Evolutionary conservation across 2,113 vertebrate species (phyloP).

Genomic region (Dunckerocampus dactyliophorus): DNA sequence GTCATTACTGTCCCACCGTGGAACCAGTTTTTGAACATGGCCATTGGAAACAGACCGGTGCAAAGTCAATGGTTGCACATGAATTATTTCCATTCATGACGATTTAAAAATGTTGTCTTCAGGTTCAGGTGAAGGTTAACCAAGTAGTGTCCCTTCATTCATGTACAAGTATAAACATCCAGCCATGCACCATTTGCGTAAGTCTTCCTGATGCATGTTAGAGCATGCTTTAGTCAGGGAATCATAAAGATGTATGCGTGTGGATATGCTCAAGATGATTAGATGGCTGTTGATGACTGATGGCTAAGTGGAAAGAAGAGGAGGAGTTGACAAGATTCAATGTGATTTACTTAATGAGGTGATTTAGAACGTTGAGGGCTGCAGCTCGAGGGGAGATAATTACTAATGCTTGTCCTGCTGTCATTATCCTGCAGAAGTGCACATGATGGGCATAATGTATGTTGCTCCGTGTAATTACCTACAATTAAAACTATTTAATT

Average conservation of each 20-base stretch:
- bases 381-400: not conserved
- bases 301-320: not conserved
- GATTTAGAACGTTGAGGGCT: not conserved
- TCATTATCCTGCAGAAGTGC: not conserved
- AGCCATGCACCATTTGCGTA: not conserved
- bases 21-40: slow-evolving; percentile 32
- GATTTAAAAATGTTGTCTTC: not conserved
- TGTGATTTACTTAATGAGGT: slow-evolving; percentile 19
- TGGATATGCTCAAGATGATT: not conserved
- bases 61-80: slow-evolving; percentile 3
- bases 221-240: too few species aligned
- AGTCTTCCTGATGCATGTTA: not conserved
- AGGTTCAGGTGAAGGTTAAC: too few species aligned
- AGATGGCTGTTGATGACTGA: slow-evolving; percentile 3
- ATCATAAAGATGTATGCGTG: not conserved
- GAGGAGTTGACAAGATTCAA: slow-evolving; percentile 6
- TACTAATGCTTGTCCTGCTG: not conserved
- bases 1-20: slow-evolving; percentile 29
- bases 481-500: not conserved
- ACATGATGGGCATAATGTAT: not conserved
- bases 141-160: not conserved
- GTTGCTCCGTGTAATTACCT: not conserved
- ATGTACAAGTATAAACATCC: not conserved
- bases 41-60: slow-evolving; percentile 7
- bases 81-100: not conserved